A percentile compares a stretch with the other conserved stretches of the same genome.
Evolutionary conservation across 2,797 vertebrate species (phyloP).

Genomic region (Pseudochirops corinnae): DNA sequence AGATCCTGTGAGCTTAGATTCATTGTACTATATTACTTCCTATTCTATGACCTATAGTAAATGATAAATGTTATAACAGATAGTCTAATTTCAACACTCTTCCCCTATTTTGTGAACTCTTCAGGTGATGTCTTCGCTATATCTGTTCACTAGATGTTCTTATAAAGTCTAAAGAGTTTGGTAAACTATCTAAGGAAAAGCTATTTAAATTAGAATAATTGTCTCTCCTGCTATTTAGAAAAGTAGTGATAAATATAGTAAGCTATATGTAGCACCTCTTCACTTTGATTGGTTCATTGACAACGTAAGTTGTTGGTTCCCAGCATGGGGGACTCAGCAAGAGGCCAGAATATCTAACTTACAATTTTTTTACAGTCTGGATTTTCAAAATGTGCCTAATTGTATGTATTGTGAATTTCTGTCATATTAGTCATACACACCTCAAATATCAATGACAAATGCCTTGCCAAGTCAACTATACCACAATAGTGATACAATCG

Average conservation of each 20-base stretch:
- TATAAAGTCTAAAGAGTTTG: not conserved
- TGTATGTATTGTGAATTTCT: not conserved
- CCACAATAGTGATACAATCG: not conserved
- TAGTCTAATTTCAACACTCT: not conserved
- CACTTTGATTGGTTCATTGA: not conserved
- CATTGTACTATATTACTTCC: not conserved
- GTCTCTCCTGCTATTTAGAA: not conserved
- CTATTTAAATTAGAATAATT: not conserved
- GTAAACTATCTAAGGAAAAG: not conserved
- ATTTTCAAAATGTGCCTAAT: not conserved
- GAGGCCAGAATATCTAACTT: not conserved
- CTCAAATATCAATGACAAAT: slow-evolving; percentile 35
- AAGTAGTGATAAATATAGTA: not conserved
- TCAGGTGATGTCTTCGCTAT: not conserved
- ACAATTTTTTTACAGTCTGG: not conserved
- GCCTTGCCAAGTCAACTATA: not conserved
- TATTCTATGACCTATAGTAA: not conserved
- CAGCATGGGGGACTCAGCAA: not conserved
- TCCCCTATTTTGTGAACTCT: not conserved
- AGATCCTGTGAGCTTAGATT: not conserved
- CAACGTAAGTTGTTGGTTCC: not conserved
- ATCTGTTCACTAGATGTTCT: not conserved
- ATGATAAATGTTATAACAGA: not conserved
- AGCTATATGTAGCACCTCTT: not conserved
- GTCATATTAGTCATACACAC: not conserved